Evolutionary conservation across 2,888 invertebrate species (phyloP).

Genomic region (Apomyelois bistriatella): DNA sequence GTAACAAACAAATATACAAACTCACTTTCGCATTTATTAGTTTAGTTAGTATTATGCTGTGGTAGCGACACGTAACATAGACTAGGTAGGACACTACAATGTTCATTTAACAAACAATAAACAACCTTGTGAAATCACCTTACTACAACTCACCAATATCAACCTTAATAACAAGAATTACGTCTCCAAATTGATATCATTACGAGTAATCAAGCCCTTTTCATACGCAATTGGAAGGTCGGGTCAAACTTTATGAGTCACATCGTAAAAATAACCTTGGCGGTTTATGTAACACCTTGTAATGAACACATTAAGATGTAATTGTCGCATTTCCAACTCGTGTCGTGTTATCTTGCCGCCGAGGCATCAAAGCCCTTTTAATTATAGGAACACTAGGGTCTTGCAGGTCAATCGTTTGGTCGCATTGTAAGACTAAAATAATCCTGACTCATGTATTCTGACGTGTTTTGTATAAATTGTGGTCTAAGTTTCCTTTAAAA

Average conservation of each 20-base stretch:
- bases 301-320: slow-evolving; percentile 5
- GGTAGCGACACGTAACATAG: too few relatives aligned
- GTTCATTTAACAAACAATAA: too few relatives aligned
- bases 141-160: background rate
- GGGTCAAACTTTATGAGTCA: slow-evolving; percentile 1
- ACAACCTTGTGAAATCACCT: background rate
- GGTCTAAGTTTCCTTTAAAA: too few relatives aligned
- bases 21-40: too few relatives aligned
- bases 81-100: too few relatives aligned
- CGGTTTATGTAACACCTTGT: background rate
- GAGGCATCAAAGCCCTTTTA: slow-evolving; percentile 14
- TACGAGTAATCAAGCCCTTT: slow-evolving; percentile 3
- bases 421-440: too few relatives aligned
- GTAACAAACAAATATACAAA: too few relatives aligned
- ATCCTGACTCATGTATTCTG: too few relatives aligned
- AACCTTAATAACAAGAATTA: background rate
- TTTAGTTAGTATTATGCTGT: too few relatives aligned
- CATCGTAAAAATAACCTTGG: slow-evolving; percentile 8
- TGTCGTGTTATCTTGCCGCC: background rate
- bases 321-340: slow-evolving; percentile 1
- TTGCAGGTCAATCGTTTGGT: too few relatives aligned
- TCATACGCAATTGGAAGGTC: slow-evolving; percentile 6
- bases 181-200: background rate
- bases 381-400: background rate
- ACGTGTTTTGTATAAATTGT: too few relatives aligned